A percentile compares a stretch with the other conserved stretches of the same genome.
Evolutionary conservation across 1,140 invertebrate species (phyloP).

Genomic region (Drosophila neocordata): DNA sequence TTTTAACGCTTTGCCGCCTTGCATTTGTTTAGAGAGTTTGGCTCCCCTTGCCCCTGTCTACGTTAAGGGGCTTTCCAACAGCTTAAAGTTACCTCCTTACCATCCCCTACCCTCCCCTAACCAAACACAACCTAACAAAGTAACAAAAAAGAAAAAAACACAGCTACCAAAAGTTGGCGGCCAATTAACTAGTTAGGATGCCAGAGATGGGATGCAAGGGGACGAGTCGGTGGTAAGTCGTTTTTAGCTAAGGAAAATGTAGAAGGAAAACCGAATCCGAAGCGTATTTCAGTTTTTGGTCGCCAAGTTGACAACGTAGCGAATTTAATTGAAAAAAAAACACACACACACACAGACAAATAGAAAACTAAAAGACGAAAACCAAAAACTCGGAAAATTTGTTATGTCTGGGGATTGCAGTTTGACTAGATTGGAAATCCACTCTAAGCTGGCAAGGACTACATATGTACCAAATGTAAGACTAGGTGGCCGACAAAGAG

Average conservation of each 20-base stretch:
- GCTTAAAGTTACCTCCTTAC: conserved; percentile 48
- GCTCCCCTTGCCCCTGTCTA: background rate
- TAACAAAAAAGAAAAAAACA: background rate
- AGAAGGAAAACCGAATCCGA: background rate
- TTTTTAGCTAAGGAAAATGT: background rate
- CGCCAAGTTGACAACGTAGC: conserved; percentile 16
- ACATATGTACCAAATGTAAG: conserved; percentile 18
- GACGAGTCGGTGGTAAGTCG: too few relatives aligned
- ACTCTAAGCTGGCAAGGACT: conserved; percentile 39
- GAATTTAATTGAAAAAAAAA: conserved; percentile 19
- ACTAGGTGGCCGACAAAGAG: background rate
- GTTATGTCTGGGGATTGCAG: conserved; percentile 27
- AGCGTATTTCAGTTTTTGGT: conserved; percentile 2
- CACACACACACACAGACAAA: background rate
- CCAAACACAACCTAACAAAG: background rate
- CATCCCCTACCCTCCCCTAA: background rate
- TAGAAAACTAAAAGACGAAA: conserved; percentile 17
- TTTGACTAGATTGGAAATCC: conserved; percentile 48
- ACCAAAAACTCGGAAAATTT: conserved; percentile 36
- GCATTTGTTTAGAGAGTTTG: conserved; percentile 66
- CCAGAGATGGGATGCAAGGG: background rate
- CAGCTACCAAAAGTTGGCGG: conserved; percentile 47
- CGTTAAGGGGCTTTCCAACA: conserved; percentile 38
- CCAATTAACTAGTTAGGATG: conserved; percentile 41
- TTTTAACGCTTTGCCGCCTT: conserved; percentile 74